Evolutionary conservation across 1,140 invertebrate genomes (phyloP).

Genomic region (Heliconius eleuchia): DNA sequence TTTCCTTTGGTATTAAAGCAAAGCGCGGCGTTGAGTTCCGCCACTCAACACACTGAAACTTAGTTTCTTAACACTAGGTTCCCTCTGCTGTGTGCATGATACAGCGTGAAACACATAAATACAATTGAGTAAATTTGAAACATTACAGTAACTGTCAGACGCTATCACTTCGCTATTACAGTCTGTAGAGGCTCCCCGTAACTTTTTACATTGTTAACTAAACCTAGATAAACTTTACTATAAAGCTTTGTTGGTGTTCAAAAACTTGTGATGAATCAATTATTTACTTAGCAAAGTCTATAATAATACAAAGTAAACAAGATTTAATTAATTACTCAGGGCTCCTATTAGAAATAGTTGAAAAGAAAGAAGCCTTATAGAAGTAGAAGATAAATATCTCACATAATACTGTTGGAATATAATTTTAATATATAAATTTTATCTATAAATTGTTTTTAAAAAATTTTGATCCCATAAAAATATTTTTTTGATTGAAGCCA

Average conservation of each 20-base stretch:
- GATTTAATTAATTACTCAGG: background rate
- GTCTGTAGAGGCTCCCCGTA: background rate
- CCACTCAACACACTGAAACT: too few relatives aligned
- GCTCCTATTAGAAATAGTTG: background rate
- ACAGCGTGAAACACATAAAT: background rate
- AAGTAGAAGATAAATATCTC: background rate
- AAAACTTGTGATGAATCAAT: slow-evolving; percentile 6
- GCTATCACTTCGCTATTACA: background rate
- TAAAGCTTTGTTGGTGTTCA: slow-evolving; percentile 1
- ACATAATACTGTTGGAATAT: background rate
- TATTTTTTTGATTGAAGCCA: too few relatives aligned
- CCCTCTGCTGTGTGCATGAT: too few relatives aligned
- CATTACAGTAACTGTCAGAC: background rate
- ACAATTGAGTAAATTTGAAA: background rate
- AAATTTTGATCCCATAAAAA: too few relatives aligned
- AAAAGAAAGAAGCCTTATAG: background rate
- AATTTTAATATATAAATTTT: background rate
- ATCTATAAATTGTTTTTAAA: too few relatives aligned
- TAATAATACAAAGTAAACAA: background rate
- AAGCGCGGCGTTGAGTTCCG: too few relatives aligned
- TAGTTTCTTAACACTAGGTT: too few relatives aligned
- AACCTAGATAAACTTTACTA: slow-evolving; percentile 7
- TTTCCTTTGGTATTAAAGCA: too few relatives aligned
- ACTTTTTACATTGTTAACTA: slow-evolving; percentile 9
- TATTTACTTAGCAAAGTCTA: slow-evolving; percentile 2